Conservation (phyloP, 2,113 vertebrate species). For the Phoenicopterus ruber region DNA sequence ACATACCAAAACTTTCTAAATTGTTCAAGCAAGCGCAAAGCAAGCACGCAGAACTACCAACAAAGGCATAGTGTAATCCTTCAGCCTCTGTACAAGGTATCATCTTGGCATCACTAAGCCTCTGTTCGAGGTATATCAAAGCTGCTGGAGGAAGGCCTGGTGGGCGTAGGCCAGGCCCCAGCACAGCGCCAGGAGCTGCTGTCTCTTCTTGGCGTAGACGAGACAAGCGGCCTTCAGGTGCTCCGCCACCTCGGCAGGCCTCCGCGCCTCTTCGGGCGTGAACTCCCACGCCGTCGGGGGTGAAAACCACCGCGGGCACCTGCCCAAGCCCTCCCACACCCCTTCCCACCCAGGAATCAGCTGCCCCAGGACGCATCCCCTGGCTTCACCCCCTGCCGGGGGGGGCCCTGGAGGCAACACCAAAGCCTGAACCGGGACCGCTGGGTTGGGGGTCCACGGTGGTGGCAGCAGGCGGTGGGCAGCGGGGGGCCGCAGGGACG, state of each 20-base stretch:
- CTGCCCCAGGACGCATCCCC: neutral
- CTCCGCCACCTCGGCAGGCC: neutral
- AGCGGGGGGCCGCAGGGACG: accelerated
- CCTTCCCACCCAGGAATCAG: neutral
- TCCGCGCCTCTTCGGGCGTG: neutral
- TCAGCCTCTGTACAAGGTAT: too few relatives aligned
- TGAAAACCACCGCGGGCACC: neutral
- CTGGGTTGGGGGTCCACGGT: neutral
- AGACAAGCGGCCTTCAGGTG: neutral
- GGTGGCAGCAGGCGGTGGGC: neutral
- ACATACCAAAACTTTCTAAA: too few relatives aligned
- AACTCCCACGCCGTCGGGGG: neutral
- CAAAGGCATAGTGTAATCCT: too few relatives aligned
- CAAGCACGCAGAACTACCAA: too few relatives aligned
- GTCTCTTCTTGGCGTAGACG: accelerated
- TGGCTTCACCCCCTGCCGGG: accelerated
- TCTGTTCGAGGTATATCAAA: too few relatives aligned
- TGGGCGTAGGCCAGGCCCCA: neutral
- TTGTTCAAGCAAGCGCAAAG: too few relatives aligned
- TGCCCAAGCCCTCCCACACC: neutral
- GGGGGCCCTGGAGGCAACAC: neutral
- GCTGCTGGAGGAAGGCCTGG: neutral
- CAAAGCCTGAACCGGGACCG: accelerated
- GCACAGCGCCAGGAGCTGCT: neutral
- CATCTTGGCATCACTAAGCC: too few relatives aligned